A percentile compares a stretch with the other conserved stretches of the same genome.
These are phyloP conservation scores for Bradypodion pumilum DNA, from an alignment of 2,797 vertebrate species.

Conservation along the genomic window DNA sequence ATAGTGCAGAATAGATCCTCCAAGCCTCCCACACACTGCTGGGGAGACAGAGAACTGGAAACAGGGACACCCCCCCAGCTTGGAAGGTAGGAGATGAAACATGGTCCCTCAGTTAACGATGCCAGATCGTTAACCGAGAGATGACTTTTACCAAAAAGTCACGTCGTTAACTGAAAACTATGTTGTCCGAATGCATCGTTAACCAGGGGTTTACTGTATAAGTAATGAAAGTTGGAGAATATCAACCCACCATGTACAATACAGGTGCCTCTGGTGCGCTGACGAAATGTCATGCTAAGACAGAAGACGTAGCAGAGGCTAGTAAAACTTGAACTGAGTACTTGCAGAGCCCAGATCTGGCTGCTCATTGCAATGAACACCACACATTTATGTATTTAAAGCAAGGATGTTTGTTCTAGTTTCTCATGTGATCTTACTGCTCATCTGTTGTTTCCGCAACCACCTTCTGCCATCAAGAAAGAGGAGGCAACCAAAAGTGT, in stretches of 20 bases:
- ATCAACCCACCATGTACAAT: slow-evolving; percentile 58
- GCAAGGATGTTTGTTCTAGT: slow-evolving; percentile 15
- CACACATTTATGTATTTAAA: slow-evolving; percentile 42
- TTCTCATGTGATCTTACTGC: slow-evolving; percentile 32
- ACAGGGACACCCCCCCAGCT: too few relatives aligned
- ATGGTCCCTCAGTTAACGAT: too few relatives aligned
- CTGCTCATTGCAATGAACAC: slow-evolving; percentile 24
- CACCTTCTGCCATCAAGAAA: slow-evolving; percentile 34
- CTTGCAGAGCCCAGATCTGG: slow-evolving; percentile 45
- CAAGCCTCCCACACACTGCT: too few relatives aligned
- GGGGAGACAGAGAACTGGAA: too few relatives aligned
- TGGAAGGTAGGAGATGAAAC: too few relatives aligned
- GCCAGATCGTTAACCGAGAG: too few relatives aligned
- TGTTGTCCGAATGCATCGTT: too few relatives aligned
- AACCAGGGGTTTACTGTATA: too few relatives aligned
- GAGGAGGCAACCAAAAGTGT: not conserved
- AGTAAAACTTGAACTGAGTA: slow-evolving; percentile 51
- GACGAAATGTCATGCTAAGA: slow-evolving; percentile 64
- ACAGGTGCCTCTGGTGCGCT: slow-evolving; percentile 61
- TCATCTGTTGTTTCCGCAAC: slow-evolving; percentile 25
- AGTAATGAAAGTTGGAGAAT: slow-evolving; percentile 53
- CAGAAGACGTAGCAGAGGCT: slow-evolving; percentile 52
- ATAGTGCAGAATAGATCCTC: too few relatives aligned
- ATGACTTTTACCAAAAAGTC: too few relatives aligned
- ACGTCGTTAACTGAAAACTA: too few relatives aligned